Percentiles rank a stretch among this genome's conserved stretches.
These are phyloP conservation scores for Sanderia malayensis DNA, from an alignment of 30 jellyfish, hydroid and myxozoan genomes.

Conservation along the genomic window DNA sequence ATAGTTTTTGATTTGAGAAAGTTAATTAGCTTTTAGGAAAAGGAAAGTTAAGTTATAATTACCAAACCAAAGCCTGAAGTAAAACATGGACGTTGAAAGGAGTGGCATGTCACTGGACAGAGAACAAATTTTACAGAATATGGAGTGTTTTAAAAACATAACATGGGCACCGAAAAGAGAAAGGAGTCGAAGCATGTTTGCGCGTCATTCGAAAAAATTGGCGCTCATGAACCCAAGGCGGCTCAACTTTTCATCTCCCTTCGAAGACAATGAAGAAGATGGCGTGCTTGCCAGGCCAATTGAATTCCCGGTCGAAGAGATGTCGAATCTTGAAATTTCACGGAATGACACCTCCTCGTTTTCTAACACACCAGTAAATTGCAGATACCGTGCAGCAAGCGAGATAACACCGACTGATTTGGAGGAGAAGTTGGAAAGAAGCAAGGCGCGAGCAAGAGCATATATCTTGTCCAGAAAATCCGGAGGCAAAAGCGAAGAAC, in stretches of 20 bases:
- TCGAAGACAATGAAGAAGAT: slow-evolving; percentile 43
- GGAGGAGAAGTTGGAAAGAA: slow-evolving; percentile 21
- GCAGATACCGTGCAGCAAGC: slow-evolving; percentile 6
- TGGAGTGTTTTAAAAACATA: slow-evolving; percentile 2
- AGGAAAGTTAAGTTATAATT: no score
- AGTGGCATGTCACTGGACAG: background rate
- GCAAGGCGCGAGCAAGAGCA: background rate
- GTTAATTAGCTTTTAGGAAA: no score
- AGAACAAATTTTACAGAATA: slow-evolving; percentile 6
- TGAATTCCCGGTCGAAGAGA: slow-evolving; percentile 25
- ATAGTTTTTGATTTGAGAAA: no score
- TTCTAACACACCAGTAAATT: slow-evolving; percentile 18
- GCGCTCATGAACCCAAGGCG: slow-evolving; percentile 23
- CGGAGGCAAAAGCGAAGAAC: background rate
- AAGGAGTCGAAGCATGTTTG: slow-evolving; percentile 40
- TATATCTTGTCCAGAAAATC: background rate
- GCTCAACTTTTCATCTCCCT: slow-evolving; percentile 45
- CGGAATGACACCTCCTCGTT: slow-evolving; percentile 14
- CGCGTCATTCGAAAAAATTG: slow-evolving; percentile 1
- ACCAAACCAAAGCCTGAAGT: no score
- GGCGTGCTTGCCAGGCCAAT: slow-evolving; percentile 38
- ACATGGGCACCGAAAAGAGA: slow-evolving; percentile 63
- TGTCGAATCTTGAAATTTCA: slow-evolving; percentile 11
- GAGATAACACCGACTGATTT: slow-evolving; percentile 53
- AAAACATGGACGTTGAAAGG: slow-evolving; percentile 3